These are phyloP conservation scores for Gymnocheta viridis DNA, from an alignment of 2,888 invertebrate genomes.

Conservation along the genomic window DNA sequence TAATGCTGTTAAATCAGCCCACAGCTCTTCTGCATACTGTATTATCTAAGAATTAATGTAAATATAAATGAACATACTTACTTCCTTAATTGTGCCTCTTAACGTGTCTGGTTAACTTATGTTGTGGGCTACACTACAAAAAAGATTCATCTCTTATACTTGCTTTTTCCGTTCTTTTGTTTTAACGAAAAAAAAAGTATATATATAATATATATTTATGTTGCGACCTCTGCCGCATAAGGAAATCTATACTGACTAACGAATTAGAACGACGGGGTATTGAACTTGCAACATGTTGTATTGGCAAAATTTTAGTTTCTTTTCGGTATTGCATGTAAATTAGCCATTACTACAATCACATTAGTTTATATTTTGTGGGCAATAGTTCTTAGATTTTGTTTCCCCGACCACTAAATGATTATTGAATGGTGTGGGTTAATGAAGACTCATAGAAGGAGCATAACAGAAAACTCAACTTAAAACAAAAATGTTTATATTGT, in stretches of 20 bases:
- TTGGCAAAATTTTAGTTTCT: constrained; percentile 33
- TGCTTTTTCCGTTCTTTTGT: neutral
- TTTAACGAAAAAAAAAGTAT: neutral
- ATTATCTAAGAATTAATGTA: constrained; percentile 40
- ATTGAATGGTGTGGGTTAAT: constrained; percentile 28
- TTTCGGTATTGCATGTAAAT: constrained; percentile 58
- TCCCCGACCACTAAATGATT: constrained; percentile 31
- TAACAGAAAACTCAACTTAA: constrained; percentile 4
- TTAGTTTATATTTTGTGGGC: constrained; percentile 60
- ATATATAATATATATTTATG: neutral
- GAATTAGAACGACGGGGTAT: constrained; percentile 46
- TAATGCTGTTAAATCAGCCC: constrained; percentile 60
- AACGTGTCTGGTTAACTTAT: constrained; percentile 60
- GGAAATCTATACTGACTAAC: constrained; percentile 17
- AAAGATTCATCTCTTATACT: constrained; percentile 39
- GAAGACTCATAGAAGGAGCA: constrained; percentile 4
- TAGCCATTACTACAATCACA: constrained; percentile 62
- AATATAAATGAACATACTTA: constrained; percentile 37
- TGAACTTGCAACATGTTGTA: constrained; percentile 43
- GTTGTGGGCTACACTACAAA: constrained; percentile 45
- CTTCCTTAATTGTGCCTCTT: constrained; percentile 66
- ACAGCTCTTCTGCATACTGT: constrained; percentile 23
- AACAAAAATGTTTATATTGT: constrained; percentile 11
- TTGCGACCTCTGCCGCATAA: constrained; percentile 46
- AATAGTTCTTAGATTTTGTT: constrained; percentile 45